phyloP scores from a whole-genome alignment of 2,113 vertebrate species.

The Corydoras sp. region DNA sequence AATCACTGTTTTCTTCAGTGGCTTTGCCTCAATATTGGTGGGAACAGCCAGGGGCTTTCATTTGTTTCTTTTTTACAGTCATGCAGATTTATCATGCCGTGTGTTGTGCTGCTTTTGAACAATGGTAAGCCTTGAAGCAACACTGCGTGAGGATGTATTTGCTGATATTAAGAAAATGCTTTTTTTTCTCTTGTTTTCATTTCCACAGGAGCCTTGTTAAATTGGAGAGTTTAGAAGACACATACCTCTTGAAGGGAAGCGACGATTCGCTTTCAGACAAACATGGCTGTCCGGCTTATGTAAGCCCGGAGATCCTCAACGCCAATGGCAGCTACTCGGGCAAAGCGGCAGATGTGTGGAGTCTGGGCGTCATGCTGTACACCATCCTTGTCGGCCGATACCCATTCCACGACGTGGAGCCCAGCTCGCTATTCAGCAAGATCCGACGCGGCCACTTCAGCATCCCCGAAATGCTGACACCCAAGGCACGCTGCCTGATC shows the following conservation, averaged over 20 bases:
- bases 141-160: not conserved
- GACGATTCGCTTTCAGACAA: constrained; percentile 97
- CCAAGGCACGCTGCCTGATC: constrained; percentile 98
- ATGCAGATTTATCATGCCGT: constrained; percentile 10
- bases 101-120: too few relatives aligned
- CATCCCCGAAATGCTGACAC: constrained; percentile 94
- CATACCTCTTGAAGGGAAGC: constrained; percentile 84
- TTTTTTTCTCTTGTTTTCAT: not conserved
- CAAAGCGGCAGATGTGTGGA: constrained; percentile 97
- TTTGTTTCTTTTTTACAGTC: constrained; percentile 22
- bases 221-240: constrained; percentile 95
- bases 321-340: constrained; percentile 97
- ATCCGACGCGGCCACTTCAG: constrained; percentile 97
- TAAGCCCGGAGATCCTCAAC: constrained; percentile 98
- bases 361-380: constrained; percentile 98
- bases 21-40: not conserved
- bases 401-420: constrained; percentile 97
- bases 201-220: constrained; percentile 81
- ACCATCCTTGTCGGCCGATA: constrained; percentile 98
- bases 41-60: constrained; percentile 16
- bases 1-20: constrained; percentile 17
- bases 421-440: constrained; percentile 95
- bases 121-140: not conserved
- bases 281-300: constrained; percentile 96
- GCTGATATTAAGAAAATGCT: not conserved